Evolutionary conservation across 2,113 vertebrate species (phyloP).

Genomic region (Datnioides undecimradiatus): DNA sequence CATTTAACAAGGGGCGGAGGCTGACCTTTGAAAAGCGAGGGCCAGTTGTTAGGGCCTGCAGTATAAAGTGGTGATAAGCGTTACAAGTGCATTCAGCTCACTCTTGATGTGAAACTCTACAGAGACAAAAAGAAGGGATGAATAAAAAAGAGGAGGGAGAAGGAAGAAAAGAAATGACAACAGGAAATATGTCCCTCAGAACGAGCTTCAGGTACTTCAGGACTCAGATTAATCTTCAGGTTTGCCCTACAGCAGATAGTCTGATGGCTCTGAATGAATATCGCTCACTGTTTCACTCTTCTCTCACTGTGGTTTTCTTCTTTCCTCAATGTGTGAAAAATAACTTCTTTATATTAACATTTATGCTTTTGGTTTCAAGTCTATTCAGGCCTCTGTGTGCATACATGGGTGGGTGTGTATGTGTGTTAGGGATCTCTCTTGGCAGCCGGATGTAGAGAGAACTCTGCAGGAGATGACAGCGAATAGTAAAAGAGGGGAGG

Average conservation of each 20-base stretch:
- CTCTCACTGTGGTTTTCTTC: constrained; percentile 19
- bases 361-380: constrained; percentile 37
- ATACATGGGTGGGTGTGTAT: constrained; percentile 36
- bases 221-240: neutral
- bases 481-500: constrained; percentile 60
- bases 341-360: constrained; percentile 29
- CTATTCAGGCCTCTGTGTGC: constrained; percentile 39
- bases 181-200: neutral
- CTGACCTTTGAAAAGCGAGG: constrained; percentile 67
- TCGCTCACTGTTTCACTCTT: constrained; percentile 14
- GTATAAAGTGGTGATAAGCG: constrained; percentile 6
- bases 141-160: neutral
- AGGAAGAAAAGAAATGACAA: neutral
- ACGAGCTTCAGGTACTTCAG: neutral
- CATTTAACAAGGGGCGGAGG: constrained; percentile 58
- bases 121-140: constrained; percentile 2
- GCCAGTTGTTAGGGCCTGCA: neutral
- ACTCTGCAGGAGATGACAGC: constrained; percentile 60
- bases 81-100: neutral
- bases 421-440: constrained; percentile 45
- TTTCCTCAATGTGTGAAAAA: constrained; percentile 1
- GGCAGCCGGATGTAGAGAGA: constrained; percentile 56
- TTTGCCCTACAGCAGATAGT: neutral
- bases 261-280: neutral
- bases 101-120: neutral